A percentile compares a stretch with the other conserved stretches of the same genome.
Evolutionary conservation across 2,113 vertebrate genomes (phyloP).

Genomic region (Hipposideros armiger): DNA sequence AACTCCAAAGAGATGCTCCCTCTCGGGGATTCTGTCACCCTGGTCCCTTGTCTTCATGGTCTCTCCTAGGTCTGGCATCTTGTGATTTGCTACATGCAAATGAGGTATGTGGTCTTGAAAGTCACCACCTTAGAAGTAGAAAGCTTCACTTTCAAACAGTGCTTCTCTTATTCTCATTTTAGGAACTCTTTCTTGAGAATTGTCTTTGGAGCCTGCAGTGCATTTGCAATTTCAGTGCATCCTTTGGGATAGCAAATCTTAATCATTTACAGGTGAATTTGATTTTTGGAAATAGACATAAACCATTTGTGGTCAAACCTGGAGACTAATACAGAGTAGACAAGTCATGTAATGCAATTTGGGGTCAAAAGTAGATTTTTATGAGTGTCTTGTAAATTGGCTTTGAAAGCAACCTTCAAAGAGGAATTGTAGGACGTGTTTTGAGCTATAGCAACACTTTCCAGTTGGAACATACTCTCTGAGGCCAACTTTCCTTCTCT

Average conservation of each 20-base stretch:
- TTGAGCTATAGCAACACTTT: neutral
- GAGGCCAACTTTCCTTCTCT: neutral
- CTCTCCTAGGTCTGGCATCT: neutral
- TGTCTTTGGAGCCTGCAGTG: neutral
- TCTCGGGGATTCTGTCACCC: accelerated
- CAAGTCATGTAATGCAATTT: neutral
- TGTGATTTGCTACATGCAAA: neutral
- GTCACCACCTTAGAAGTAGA: neutral
- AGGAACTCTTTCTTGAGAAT: neutral
- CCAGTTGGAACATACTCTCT: neutral
- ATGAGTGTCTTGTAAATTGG: neutral
- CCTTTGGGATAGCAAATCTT: neutral
- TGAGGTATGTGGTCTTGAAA: neutral
- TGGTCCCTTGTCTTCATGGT: accelerated
- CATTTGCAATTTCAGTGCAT: neutral
- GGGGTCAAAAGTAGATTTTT: neutral
- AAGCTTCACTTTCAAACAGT: neutral
- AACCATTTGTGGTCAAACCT: neutral
- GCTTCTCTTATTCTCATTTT: neutral
- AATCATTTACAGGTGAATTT: constrained; percentile 19
- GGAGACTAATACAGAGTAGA: neutral
- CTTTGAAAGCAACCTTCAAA: neutral
- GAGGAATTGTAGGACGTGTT: neutral
- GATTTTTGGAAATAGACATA: constrained; percentile 5
- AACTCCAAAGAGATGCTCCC: neutral